These are phyloP conservation scores for Sympetrum striolatum DNA, from an alignment of 2,888 invertebrate genomes.

Conservation along the genomic window DNA sequence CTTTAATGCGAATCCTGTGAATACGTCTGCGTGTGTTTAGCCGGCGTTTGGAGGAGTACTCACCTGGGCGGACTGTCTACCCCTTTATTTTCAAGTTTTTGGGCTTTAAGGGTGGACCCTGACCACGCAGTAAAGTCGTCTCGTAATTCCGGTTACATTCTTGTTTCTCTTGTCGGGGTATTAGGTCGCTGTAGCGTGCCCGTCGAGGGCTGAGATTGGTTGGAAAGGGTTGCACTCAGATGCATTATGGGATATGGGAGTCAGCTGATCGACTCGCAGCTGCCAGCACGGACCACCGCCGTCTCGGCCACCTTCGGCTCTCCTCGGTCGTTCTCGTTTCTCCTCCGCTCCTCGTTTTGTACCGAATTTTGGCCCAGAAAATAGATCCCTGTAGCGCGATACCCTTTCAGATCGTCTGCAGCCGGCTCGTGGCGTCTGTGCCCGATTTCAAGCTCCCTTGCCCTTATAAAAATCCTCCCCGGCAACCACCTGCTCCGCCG, in stretches of 20 bases:
- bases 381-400: background rate
- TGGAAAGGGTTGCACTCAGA: background rate
- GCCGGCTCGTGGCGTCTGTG: background rate
- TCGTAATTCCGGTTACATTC: too few species aligned
- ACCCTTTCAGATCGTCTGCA: background rate
- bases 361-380: conserved; percentile 3
- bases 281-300: background rate
- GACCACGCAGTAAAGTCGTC: too few species aligned
- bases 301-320: background rate
- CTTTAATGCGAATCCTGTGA: too few species aligned
- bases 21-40: too few species aligned
- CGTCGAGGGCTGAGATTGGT: background rate
- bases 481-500: too few species aligned
- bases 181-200: background rate
- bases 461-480: background rate
- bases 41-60: too few species aligned
- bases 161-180: background rate
- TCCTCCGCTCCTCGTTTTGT: background rate
- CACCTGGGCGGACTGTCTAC: too few species aligned
- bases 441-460: background rate
- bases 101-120: too few species aligned
- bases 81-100: too few species aligned
- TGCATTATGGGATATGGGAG: conserved; percentile 5
- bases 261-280: conserved; percentile 41
- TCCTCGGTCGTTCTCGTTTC: conserved; percentile 25